These are phyloP conservation scores for Cepaea hortensis DNA, from an alignment of 2,888 invertebrate species.

Conservation along the genomic window DNA sequence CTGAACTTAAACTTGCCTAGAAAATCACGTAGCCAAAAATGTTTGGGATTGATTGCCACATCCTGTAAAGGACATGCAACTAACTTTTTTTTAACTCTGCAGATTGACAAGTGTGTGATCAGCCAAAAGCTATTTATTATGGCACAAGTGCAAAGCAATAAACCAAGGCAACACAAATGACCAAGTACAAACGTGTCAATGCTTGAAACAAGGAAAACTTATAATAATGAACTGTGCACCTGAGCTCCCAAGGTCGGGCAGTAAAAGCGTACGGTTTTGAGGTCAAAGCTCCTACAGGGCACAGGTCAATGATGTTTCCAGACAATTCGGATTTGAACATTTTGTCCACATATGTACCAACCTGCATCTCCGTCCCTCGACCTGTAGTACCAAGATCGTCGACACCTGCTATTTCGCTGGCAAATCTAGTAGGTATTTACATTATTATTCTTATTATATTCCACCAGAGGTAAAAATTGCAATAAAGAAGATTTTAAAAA, in stretches of 20 bases:
- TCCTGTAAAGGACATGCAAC: no score
- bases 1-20: no score
- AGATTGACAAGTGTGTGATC: no score
- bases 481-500: background rate
- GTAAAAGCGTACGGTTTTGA: conserved; percentile 93
- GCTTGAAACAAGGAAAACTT: background rate
- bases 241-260: conserved; percentile 98
- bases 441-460: background rate
- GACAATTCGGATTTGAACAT: conserved; percentile 97
- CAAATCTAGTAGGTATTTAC: conserved; percentile 81
- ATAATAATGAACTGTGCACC: conserved; percentile 74
- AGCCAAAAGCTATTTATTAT: no score
- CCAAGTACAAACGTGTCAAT: background rate
- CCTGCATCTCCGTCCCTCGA: conserved; percentile 88
- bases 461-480: background rate
- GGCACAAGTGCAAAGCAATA: background rate
- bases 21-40: no score
- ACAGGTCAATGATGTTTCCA: conserved; percentile 98
- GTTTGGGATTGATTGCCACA: no score
- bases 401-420: conserved; percentile 98
- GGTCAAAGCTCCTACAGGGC: conserved; percentile 98
- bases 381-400: conserved; percentile 89
- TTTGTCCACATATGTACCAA: conserved; percentile 99
- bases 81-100: no score
- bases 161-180: background rate